These are phyloP conservation scores for Desmodus rotundus DNA, from an alignment of 2,113 vertebrate genomes.

Conservation along the genomic window DNA sequence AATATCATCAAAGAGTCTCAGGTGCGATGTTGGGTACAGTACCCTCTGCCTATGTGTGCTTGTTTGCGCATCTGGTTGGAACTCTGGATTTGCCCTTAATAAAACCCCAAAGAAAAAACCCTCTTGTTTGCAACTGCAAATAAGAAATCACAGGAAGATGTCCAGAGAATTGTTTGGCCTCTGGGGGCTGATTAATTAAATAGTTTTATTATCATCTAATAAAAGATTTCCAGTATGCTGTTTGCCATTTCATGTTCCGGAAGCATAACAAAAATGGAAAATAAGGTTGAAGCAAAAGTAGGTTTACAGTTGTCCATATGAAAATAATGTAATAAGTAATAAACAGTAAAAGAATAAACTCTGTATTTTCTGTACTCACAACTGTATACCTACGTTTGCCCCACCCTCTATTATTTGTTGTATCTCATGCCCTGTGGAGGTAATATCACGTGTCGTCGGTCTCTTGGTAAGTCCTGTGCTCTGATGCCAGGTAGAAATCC, in stretches of 20 bases:
- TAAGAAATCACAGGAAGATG: background rate
- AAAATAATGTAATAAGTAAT: too few relatives aligned
- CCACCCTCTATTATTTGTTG: background rate
- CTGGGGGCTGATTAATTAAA: conserved; percentile 33
- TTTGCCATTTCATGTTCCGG: conserved; percentile 38
- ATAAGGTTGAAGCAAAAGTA: background rate
- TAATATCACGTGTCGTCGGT: background rate
- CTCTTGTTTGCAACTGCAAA: background rate
- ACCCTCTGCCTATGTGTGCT: background rate
- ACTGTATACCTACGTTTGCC: too few relatives aligned
- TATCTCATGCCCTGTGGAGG: background rate
- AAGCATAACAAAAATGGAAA: conserved; percentile 39
- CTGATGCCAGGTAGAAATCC: background rate
- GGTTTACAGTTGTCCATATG: too few relatives aligned
- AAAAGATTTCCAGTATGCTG: background rate
- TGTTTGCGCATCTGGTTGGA: background rate
- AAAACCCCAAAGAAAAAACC: background rate
- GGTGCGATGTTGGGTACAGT: background rate
- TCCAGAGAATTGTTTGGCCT: background rate
- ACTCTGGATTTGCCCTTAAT: conserved; percentile 40
- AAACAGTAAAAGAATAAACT: too few relatives aligned
- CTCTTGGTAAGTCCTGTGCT: background rate
- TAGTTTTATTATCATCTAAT: conserved; percentile 14
- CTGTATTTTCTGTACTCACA: too few relatives aligned
- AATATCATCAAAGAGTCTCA: background rate